phyloP scores from a whole-genome alignment of 2,113 vertebrate species.

The Charadrius vociferus region DNA sequence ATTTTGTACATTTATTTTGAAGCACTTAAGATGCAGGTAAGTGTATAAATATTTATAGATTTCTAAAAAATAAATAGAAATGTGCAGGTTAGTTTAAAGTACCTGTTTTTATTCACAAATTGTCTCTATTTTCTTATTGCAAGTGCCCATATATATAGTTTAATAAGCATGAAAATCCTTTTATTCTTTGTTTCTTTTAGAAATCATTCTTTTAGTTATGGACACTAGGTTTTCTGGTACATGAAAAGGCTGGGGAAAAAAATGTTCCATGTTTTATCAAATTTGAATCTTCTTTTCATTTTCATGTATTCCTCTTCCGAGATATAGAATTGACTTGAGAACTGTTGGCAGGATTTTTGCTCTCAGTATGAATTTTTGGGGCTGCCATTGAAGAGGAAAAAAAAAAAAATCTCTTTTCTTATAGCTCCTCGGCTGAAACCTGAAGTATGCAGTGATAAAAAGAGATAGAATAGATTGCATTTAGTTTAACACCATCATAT shows the following conservation, averaged over 20 bases:
- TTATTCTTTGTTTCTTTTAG: slow-evolving; percentile 33
- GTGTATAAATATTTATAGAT: slow-evolving; percentile 65
- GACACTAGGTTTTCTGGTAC: slow-evolving; percentile 7
- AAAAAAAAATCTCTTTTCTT: not conserved
- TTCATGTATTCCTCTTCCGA: not conserved
- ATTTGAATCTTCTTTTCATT: slow-evolving; percentile 35
- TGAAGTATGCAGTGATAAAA: slow-evolving; percentile 46
- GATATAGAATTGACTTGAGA: not conserved
- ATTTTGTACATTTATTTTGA: slow-evolving; percentile 58
- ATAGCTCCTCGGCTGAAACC: slow-evolving; percentile 26
- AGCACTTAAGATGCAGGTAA: slow-evolving; percentile 43
- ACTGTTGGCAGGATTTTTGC: slow-evolving; percentile 29
- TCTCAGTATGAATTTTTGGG: slow-evolving; percentile 12
- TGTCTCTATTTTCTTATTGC: slow-evolving; percentile 14
- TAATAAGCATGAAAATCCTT: slow-evolving; percentile 59
- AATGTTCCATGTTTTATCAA: slow-evolving; percentile 16
- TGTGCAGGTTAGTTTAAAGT: slow-evolving; percentile 36
- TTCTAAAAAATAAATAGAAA: slow-evolving; percentile 59
- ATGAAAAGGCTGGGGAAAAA: not conserved
- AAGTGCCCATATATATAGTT: slow-evolving; percentile 26
- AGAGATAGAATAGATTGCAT: slow-evolving; percentile 47
- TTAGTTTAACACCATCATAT: slow-evolving; percentile 29
- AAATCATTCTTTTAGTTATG: slow-evolving; percentile 55
- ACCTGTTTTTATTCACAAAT: slow-evolving; percentile 38
- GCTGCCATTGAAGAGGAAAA: not conserved